phyloP scores from a whole-genome alignment of 2,888 invertebrate genomes.

The Lasioglossum figueresi region DNA sequence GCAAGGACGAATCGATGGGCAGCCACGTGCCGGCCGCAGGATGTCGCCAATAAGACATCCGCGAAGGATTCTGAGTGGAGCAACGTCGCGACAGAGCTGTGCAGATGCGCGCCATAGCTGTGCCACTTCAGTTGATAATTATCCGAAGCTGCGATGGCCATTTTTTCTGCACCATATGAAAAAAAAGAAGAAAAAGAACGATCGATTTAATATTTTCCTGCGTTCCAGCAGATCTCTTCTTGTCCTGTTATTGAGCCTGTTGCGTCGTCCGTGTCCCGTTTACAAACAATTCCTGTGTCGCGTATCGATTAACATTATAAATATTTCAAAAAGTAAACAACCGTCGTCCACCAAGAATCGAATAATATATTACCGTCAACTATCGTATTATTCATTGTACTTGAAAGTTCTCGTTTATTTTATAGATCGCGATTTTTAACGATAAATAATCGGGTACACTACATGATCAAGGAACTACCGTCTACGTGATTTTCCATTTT shows the following conservation, averaged over 20 bases:
- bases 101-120: constrained; percentile 92
- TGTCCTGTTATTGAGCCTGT: constrained; percentile 51
- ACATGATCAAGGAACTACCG: neutral
- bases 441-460: neutral
- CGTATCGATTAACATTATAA: neutral
- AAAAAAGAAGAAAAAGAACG: constrained; percentile 3
- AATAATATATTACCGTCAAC: neutral
- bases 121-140: constrained; percentile 96
- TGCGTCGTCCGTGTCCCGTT: constrained; percentile 34
- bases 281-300: neutral
- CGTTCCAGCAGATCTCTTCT: neutral
- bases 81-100: constrained; percentile 91
- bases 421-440: neutral
- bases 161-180: constrained; percentile 77
- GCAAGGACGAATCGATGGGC: constrained; percentile 94
- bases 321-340: constrained; percentile 3
- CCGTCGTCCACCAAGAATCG: neutral
- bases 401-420: neutral
- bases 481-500: neutral
- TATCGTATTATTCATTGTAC: neutral
- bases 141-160: constrained; percentile 87
- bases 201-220: neutral
- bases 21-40: constrained; percentile 91
- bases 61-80: constrained; percentile 92
- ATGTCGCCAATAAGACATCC: constrained; percentile 92